phyloP scores from a whole-genome alignment of 2,888 invertebrate species.

The Julus scandinavius region DNA sequence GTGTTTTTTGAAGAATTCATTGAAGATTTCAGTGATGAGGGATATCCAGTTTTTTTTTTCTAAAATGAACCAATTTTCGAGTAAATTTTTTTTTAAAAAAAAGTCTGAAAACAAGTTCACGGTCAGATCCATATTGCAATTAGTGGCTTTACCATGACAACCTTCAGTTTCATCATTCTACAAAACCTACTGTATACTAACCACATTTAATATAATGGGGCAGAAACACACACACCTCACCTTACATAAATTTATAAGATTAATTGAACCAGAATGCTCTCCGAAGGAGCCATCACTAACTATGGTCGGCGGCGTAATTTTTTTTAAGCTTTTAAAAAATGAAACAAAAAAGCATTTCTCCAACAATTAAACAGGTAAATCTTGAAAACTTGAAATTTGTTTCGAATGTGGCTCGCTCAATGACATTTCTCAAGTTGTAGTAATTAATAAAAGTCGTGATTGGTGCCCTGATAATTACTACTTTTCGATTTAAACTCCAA shows the following conservation, averaged over 20 bases:
- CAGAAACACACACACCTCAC: not conserved
- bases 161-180: no score
- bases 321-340: not conserved
- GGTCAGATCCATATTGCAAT: no score
- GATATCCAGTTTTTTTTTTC: no score
- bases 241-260: not conserved
- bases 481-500: not conserved
- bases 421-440: constrained; percentile 8
- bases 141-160: no score
- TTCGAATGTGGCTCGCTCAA: constrained; percentile 9
- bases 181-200: not conserved
- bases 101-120: no score
- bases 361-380: constrained; percentile 1
- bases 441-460: constrained; percentile 30
- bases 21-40: no score
- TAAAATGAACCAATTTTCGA: no score
- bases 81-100: no score
- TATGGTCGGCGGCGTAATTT: not conserved
- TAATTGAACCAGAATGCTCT: not conserved
- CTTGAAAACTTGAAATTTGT: not conserved
- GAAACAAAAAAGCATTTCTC: not conserved
- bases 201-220: not conserved
- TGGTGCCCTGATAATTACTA: constrained; percentile 17
- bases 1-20: no score
- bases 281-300: not conserved